Base-by-base conservation (phyloP, 2,888 invertebrate genomes). In the Acleris laterana region DNA sequence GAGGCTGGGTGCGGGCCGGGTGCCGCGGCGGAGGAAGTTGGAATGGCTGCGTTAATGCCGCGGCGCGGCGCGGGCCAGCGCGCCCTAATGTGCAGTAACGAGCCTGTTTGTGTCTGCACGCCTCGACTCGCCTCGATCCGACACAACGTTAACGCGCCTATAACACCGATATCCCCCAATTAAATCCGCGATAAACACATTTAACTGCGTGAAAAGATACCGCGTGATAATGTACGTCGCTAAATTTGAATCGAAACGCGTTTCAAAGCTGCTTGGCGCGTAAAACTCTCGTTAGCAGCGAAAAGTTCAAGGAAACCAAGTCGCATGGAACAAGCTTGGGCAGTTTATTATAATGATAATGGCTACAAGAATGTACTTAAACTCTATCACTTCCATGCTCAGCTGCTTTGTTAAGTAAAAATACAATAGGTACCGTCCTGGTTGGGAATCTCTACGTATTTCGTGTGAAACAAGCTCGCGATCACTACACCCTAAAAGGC, bases 81-180 rank as follows among this genome's bases (percentile, higher is more conserved):
- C 72, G 38, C 76, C 71, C 77, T 79, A 81, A 83, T 78, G 79
- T 80, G 79, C 79, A 77, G 78, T 83, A 81, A 80, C 82, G 77
- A 76, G 73, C 70, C 76, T 79, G 80, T 80, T 79, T 78, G 75
- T 77, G 75, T 74, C 71, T 77, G 76, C 77, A 70, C 73, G 64
- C 53, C 50, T 55, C 65, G 20, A 11, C 55, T 42, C 28, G 42
- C 55, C 60, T 32, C 59, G 53, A 64, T 59, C 64, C 64, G 53
- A 64, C 46, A 52, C 59, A 59, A 17, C 52, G 48, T 59, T 63
- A 63, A 48, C 48, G 46, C 58, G 32, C 58, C 50, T 48, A 17
- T 48, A 63, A 38, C 51, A 42, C 64, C 64, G 53, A 53, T 64
- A 64, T 64, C 53, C 58, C 22, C 58, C 38, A 59, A 64, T 64